Evolutionary conservation across 2,797 vertebrate species (phyloP), one percentile per base, ranked within the genome.

Genomic region (Chaetodon trifasciatus): DNA sequence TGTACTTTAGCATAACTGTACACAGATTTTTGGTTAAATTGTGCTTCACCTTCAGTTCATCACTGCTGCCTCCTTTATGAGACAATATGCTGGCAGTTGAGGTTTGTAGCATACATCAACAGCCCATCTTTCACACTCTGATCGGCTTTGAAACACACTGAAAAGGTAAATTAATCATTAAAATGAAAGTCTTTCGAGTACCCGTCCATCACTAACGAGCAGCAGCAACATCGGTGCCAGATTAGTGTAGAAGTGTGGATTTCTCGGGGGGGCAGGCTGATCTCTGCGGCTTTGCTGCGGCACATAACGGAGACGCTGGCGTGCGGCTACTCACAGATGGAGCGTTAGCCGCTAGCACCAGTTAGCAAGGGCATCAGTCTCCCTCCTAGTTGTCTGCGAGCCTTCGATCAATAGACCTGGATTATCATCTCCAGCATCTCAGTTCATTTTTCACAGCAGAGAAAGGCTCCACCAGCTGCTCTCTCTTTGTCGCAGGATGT

Each of bases 351-450:
- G 74, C 67, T 86, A 88, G 80, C 85, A 23, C 23, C 40, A 2
- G 83, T 88, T 88, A 91, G 87, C 86, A 3, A 35, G 40, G 66
- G 69, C 86, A 81, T 86, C 86, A 3, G 69, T 91, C 86, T 83
- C 66, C 70, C 78, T 78, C 65, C 46, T 61, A 1, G 81, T 81
- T 60, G 78, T 78, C 84, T 40, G 74, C 39, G 76, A 82, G 82
- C 81, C 82, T 86, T 78, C 77, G 82, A 91, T 92, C 91, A 84
- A 84, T 89, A 84, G 75, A 67, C 79, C 86, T 44, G 86, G 83
- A 85, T 90, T 88, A 91, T 94, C 88, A 74, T 87, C 90, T 74
- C 44, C 78, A 32, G 77, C 79, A 90, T 91, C 88, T 76, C 53
- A 8, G 35, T 83, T 84, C 89, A 83, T 93, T 92, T 91, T 83